phyloP scores from a whole-genome alignment of 2,113 vertebrate species.

The Todiramphus saurophagus region DNA sequence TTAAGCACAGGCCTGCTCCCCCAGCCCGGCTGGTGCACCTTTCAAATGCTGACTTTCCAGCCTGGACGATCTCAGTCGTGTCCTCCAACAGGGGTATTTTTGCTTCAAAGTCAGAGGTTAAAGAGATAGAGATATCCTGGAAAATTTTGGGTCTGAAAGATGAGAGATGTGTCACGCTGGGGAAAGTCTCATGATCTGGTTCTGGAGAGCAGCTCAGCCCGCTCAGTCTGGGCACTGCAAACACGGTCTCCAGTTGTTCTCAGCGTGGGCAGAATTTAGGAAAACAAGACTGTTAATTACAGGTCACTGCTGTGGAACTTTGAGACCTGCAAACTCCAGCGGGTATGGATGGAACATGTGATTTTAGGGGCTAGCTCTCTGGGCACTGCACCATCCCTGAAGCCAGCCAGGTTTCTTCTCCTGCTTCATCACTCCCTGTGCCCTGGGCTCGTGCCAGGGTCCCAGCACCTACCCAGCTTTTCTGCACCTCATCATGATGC shows the following conservation, averaged over 20 bases:
- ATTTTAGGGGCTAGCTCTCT: neutral
- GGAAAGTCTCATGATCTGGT: neutral
- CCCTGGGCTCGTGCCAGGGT: neutral
- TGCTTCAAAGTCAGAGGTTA: neutral
- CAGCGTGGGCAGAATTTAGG: neutral
- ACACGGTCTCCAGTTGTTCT: neutral
- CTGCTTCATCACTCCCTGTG: neutral
- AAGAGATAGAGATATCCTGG: neutral
- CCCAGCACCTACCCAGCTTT: neutral
- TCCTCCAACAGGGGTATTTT: neutral
- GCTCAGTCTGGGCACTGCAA: neutral
- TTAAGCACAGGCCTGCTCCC: no score
- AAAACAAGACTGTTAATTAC: neutral
- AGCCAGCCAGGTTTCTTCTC: neutral
- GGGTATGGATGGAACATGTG: accelerated
- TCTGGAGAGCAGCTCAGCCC: neutral
- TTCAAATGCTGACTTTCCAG: neutral
- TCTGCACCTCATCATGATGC: neutral
- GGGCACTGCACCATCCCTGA: neutral
- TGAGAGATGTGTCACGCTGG: neutral
- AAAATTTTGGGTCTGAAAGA: neutral
- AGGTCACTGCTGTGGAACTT: neutral
- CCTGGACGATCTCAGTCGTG: neutral
- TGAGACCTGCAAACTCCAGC: neutral
- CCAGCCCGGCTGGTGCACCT: no score